A percentile compares a stretch with the other conserved stretches of the same genome.
Evolutionary conservation across 2,113 vertebrate species (phyloP).

Genomic region (Cyrtonyx montezumae): DNA sequence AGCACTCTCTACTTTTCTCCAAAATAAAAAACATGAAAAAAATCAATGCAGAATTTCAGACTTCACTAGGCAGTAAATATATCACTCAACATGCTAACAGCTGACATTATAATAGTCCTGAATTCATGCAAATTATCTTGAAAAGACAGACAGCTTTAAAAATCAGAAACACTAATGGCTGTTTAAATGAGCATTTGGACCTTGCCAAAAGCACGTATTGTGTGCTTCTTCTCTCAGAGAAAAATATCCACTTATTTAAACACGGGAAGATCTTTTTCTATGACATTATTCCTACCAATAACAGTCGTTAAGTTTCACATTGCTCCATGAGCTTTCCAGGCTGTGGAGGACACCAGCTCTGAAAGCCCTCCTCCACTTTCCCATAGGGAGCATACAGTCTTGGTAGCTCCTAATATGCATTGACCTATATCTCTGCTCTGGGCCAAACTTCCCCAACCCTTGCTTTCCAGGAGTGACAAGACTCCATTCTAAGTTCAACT

Average conservation of each 20-base stretch:
- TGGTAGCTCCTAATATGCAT: neutral
- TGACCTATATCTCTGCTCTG: neutral
- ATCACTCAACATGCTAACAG: neutral
- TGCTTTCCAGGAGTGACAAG: neutral
- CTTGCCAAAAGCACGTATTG: neutral
- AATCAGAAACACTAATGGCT: neutral
- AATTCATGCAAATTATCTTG: neutral
- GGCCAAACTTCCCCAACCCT: neutral
- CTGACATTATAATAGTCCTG: neutral
- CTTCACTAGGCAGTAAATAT: neutral
- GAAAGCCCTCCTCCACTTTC: neutral
- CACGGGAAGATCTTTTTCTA: neutral
- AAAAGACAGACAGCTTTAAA: neutral
- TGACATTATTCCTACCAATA: neutral
- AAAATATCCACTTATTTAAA: neutral
- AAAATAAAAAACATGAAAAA: conserved; percentile 4
- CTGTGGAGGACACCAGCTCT: neutral
- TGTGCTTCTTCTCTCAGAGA: neutral
- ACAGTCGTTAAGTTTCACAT: neutral
- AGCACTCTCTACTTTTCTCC: neutral
- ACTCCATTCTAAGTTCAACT: neutral
- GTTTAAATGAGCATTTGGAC: neutral
- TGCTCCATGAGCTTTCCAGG: neutral
- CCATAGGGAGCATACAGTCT: neutral
- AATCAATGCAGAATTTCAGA: neutral